A percentile compares a stretch with the other conserved stretches of the same genome.
Evolutionary conservation across 2,797 vertebrate genomes (phyloP).

Genomic region (Nothura maculosa): DNA sequence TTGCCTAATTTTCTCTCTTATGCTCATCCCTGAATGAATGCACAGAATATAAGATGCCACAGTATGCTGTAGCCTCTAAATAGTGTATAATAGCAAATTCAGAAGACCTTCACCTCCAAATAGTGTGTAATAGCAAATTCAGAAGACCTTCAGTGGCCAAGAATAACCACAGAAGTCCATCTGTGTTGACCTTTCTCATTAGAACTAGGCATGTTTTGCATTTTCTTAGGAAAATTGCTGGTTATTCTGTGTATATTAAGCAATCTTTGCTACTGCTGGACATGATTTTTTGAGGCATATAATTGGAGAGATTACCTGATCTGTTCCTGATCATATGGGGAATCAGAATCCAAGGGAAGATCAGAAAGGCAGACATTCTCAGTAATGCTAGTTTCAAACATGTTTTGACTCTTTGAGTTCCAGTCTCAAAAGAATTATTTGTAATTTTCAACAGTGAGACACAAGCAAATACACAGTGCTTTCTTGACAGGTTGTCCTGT

Average conservation of each 20-base stretch:
- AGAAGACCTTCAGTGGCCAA: neutral
- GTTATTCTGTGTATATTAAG: neutral
- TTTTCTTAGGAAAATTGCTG: neutral
- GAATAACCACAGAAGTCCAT: neutral
- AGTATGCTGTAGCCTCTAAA: neutral
- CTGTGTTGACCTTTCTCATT: neutral
- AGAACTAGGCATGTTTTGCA: neutral
- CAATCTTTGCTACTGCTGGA: neutral
- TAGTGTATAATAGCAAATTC: neutral
- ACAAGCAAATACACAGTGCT: neutral
- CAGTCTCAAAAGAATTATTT: neutral
- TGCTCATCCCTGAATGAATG: accelerated
- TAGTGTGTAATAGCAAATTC: neutral
- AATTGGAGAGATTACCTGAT: neutral
- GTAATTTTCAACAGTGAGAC: neutral
- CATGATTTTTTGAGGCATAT: neutral
- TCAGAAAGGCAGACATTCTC: neutral
- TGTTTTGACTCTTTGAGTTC: neutral
- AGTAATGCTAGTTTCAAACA: neutral
- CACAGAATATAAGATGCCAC: neutral
- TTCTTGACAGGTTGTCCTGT: neutral
- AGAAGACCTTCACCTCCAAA: neutral
- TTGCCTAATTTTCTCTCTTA: neutral
- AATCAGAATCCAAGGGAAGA: neutral
- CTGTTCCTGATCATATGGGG: neutral